Base-by-base conservation (phyloP, 2,797 vertebrate genomes). In the Enteromius treurensis region DNA sequence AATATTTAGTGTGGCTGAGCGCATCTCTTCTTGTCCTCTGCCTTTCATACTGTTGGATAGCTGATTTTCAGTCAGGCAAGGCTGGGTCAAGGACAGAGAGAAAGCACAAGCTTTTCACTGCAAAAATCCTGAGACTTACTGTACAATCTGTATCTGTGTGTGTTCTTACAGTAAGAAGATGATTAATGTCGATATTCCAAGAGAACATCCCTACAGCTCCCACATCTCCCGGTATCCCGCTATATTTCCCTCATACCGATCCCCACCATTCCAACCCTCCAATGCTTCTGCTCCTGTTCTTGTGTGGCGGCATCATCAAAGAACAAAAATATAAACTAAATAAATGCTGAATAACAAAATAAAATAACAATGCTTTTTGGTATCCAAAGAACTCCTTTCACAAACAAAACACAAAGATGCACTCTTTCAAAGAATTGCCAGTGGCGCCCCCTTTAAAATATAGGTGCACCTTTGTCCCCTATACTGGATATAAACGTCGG, bases 181-280 rank as follows among this genome's bases (percentile, higher is more conserved):
- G 86, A 90, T 91, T 77, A 91, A 89, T 67, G 86, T 87, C 58
- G 73, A 84, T 0, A 89, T 92, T 86, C 92, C 90, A 13, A 90
- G 88, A 82, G 90, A 95, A 84, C 94, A 97, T 87, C 94, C 95
- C 6, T 96, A 94, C 89, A 89, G 95, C 73, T 96, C 94, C 32
- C 95, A 97, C 88, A 95, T 92, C 86, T 92, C 92, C 70, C 93
- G 87, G 2, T 93, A 94, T 17, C 76, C 76, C 0, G 90, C 92
- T 9, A 71, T 93, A 87, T 95, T 97, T 87, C 95, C 95, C 7
- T 93, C 91, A 42, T 94, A 93, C 84, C 84, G 3, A 0, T 92
- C 91, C 55, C 91, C 93, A 55, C 10, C 73, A 19, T 37, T 47
- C 29, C 58, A 93, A 42, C 92, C 94, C 53, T 87, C 91, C 1